phyloP scores from a whole-genome alignment of 2,113 vertebrate species.

The Brachypteracias leptosomus region DNA sequence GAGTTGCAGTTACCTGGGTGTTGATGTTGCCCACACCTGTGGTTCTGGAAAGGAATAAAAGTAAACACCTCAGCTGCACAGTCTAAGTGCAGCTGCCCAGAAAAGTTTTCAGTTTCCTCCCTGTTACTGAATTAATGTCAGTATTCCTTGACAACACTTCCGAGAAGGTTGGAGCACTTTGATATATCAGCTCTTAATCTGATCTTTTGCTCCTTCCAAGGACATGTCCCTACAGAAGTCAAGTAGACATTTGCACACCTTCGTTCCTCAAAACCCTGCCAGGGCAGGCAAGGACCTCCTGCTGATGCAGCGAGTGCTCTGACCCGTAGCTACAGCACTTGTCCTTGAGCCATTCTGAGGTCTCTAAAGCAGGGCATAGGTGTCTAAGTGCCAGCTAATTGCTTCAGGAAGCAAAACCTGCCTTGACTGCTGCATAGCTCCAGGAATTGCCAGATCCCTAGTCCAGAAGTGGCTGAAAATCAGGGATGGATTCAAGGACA shows the following conservation, averaged over 20 bases:
- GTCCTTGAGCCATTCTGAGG: not conserved
- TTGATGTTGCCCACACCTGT: not conserved
- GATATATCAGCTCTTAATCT: not conserved
- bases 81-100: not conserved
- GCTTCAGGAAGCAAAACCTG: not conserved
- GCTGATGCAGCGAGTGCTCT: accelerated
- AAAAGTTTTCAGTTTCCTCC: not conserved
- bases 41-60: not conserved
- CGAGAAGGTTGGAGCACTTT: not conserved
- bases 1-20: not conserved
- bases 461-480: not conserved
- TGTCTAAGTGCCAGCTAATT: not conserved
- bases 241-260: not conserved
- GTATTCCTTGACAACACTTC: not conserved
- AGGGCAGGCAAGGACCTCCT: not conserved
- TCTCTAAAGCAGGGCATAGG: not conserved
- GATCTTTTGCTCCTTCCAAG: not conserved
- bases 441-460: not conserved
- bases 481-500: not conserved
- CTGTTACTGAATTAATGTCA: not conserved
- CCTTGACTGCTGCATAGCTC: not conserved
- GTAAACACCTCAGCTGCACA: not conserved
- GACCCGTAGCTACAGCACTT: not conserved
- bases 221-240: not conserved
- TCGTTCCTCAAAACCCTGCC: not conserved